Evolutionary conservation across 2,113 vertebrate species (phyloP).

Genomic region (Phalacrocorax brasilianus): DNA sequence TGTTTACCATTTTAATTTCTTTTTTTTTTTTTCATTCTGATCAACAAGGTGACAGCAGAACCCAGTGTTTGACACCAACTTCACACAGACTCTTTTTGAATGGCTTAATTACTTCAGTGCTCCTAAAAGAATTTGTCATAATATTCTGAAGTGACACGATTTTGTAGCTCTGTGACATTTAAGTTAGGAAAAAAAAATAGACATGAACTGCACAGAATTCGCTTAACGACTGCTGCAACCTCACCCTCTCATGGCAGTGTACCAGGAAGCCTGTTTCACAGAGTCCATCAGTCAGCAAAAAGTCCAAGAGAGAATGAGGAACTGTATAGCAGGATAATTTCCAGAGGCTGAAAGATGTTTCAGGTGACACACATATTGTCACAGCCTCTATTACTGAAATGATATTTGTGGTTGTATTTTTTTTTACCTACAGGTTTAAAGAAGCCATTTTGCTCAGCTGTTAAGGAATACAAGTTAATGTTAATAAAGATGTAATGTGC

Average conservation of each 20-base stretch:
- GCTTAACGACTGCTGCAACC: background rate
- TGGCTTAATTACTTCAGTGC: background rate
- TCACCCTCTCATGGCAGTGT: background rate
- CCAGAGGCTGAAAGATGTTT: background rate
- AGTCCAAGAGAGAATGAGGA: background rate
- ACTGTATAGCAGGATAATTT: background rate
- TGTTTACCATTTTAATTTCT: background rate
- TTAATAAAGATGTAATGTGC: background rate
- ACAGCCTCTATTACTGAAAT: background rate
- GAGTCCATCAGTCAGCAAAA: background rate
- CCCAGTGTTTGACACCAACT: background rate
- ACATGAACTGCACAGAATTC: background rate
- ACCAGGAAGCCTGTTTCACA: background rate
- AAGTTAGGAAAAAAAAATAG: background rate
- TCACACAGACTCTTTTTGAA: background rate
- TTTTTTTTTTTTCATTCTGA: background rate
- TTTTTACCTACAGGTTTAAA: background rate
- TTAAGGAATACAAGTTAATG: background rate
- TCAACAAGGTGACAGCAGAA: background rate
- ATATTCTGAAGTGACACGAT: background rate
- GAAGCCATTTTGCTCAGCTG: background rate
- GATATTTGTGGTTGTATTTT: background rate
- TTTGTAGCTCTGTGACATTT: background rate
- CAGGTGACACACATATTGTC: background rate
- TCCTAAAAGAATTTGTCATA: background rate